Conservation (phyloP, 2,888 invertebrate genomes). For the Catocala fraxini region DNA sequence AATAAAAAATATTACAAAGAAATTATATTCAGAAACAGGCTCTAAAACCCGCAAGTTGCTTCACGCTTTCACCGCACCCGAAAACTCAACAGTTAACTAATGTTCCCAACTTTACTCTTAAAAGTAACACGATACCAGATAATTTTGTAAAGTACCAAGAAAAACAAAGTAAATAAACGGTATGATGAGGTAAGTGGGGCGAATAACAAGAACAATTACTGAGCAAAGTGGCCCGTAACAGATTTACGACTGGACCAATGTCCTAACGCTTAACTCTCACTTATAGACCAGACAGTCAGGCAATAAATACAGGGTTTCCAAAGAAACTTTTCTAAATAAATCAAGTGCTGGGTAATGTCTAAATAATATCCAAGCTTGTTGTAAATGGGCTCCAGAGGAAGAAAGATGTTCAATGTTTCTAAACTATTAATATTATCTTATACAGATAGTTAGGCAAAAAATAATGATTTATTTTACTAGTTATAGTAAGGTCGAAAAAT, state of each 20-base stretch:
- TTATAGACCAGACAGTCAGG: slow-evolving; percentile 16
- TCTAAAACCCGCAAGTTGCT: background rate
- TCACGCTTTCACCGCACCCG: background rate
- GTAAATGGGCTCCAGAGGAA: background rate
- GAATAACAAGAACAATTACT: slow-evolving; percentile 61
- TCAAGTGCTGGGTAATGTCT: slow-evolving; percentile 11
- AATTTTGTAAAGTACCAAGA: slow-evolving; percentile 26
- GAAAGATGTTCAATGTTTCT: slow-evolving; percentile 5
- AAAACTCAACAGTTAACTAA: background rate
- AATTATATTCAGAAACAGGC: background rate
- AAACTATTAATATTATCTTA: background rate
- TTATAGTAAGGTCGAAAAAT: too few relatives aligned
- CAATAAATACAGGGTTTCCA: slow-evolving; percentile 39
- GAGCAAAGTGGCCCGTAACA: slow-evolving; percentile 51
- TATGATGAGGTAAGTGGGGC: slow-evolving; percentile 45
- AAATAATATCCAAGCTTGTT: slow-evolving; percentile 7
- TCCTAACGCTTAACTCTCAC: slow-evolving; percentile 15
- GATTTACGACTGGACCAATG: slow-evolving; percentile 54
- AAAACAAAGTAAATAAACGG: slow-evolving; percentile 52
- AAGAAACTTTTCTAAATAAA: slow-evolving; percentile 19
- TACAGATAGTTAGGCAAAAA: background rate
- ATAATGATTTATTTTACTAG: too few relatives aligned
- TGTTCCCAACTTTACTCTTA: background rate
- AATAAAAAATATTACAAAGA: background rate
- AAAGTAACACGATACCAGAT: background rate